Base-by-base conservation (phyloP, 2,113 vertebrate species). In the Gymnobelideus leadbeateri region DNA sequence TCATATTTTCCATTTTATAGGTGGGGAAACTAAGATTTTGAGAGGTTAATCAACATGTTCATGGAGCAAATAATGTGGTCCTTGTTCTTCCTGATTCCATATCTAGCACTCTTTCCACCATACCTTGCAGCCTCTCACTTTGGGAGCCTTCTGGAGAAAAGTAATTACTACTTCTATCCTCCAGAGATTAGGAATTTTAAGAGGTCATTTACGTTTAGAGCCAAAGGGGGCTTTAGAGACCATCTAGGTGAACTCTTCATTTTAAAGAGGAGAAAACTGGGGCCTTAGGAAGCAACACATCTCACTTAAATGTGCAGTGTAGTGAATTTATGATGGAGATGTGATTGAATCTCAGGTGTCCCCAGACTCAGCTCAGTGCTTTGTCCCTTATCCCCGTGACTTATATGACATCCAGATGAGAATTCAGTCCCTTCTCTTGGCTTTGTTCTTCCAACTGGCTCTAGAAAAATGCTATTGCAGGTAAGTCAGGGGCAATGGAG, bases 401-500 rank as follows among this genome's bases (percentile, higher is more conserved):
- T 77, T n/a, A 96, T 96, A 97, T 97, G 96, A 97, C 98, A 97
- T 97, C 97, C 98, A 96, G 92, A 91, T 96, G 97, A 97, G 97
- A 98, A 98, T 98, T 97, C 16, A 97, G 96, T 98, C 96, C 97
- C 92, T 97, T 98, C 93, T 97, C 97, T 96, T 98, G 98, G 98
- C 98, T 97, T 98, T 96, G 91, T 97, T 97, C 94, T 98, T 98
- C 96, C 95, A 97, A 98, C 94, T 98, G 98, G 97, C 98, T 97
- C 96, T 97, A 97, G 98, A 97, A 98, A 98, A 98, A 96, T 97
- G 97, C 97, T 98, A 98, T 97, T 98, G 97, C 96, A 98, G 98
- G 97, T 50, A 95, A 96, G 57, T 94, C 94, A 49, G 50, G 96
- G 92, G 97, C 95, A 97, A 77, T 49, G 92, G 98, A 97, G 95